Percentiles rank a stretch among this genome's conserved stretches.
These are phyloP conservation scores for Trichacis sp. DNA, from an alignment of 2,888 invertebrate genomes.

Conservation along the genomic window DNA sequence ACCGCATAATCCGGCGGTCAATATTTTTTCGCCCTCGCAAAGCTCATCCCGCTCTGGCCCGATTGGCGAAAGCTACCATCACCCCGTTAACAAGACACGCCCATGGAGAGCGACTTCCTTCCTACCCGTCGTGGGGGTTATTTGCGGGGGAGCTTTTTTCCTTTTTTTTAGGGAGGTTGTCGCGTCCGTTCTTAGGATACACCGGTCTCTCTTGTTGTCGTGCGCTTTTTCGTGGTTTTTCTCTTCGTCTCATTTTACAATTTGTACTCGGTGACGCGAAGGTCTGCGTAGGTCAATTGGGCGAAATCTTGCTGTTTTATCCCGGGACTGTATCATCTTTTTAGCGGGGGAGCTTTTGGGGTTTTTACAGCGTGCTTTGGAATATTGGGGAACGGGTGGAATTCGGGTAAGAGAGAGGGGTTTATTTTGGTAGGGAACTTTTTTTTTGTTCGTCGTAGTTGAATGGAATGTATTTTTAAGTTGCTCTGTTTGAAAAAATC, in stretches of 20 bases:
- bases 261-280: neutral
- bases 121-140: slow-evolving; percentile 53
- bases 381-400: too few relatives aligned
- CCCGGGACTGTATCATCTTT: neutral
- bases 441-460: too few relatives aligned
- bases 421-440: slow-evolving; percentile 29
- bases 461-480: too few relatives aligned
- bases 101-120: slow-evolving; percentile 44
- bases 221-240: slow-evolving; percentile 6
- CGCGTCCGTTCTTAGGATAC: neutral
- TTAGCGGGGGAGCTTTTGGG: neutral
- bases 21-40: slow-evolving; percentile 63
- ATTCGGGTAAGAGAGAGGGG: neutral
- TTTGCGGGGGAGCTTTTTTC: slow-evolving; percentile 63
- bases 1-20: slow-evolving; percentile 67
- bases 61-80: slow-evolving; percentile 54
- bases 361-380: too few relatives aligned
- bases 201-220: neutral
- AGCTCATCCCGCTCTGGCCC: slow-evolving; percentile 39
- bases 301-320: neutral
- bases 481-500: too few relatives aligned
- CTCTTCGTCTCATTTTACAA: too few relatives aligned
- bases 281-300: neutral
- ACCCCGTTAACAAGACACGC: slow-evolving; percentile 51
- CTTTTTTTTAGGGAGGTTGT: slow-evolving; percentile 53